These are phyloP conservation scores for Mystacornis crossleyi DNA, from an alignment of 2,113 vertebrate species.

Conservation along the genomic window DNA sequence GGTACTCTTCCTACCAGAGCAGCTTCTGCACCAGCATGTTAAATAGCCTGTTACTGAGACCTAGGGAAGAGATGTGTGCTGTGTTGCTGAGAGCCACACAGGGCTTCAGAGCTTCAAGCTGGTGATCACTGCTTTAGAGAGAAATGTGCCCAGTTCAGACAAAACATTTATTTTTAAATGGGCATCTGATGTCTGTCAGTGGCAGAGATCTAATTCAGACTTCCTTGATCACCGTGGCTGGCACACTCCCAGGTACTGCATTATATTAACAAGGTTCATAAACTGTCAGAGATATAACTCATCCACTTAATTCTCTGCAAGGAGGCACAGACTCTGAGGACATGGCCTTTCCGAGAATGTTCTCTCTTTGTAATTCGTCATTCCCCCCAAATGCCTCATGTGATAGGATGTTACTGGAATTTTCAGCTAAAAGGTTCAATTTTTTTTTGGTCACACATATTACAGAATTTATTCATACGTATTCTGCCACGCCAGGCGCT, in stretches of 20 bases:
- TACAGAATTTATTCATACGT: not conserved
- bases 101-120: not conserved
- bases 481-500: not conserved
- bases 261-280: conserved; percentile 67
- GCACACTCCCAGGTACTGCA: conserved; percentile 41
- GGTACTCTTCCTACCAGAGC: not conserved
- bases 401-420: conserved; percentile 29
- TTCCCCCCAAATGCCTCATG: not conserved
- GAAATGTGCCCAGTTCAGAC: not conserved
- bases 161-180: conserved; percentile 40
- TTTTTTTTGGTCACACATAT: not conserved
- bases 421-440: not conserved
- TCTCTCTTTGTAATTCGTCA: conserved; percentile 1
- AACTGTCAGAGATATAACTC: conserved; percentile 63
- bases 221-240: conserved; percentile 31
- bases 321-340: conserved; percentile 19
- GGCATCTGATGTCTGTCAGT: conserved; percentile 4
- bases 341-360: conserved; percentile 52
- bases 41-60: not conserved
- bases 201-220: conserved; percentile 60
- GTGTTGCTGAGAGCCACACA: not conserved
- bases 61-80: not conserved
- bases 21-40: not conserved
- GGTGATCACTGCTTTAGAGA: conserved; percentile 17
- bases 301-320: conserved; percentile 58